A percentile compares a stretch with the other conserved stretches of the same genome.
Evolutionary conservation across 2,113 vertebrate species (phyloP).

Genomic region (Tylochromis polylepis): DNA sequence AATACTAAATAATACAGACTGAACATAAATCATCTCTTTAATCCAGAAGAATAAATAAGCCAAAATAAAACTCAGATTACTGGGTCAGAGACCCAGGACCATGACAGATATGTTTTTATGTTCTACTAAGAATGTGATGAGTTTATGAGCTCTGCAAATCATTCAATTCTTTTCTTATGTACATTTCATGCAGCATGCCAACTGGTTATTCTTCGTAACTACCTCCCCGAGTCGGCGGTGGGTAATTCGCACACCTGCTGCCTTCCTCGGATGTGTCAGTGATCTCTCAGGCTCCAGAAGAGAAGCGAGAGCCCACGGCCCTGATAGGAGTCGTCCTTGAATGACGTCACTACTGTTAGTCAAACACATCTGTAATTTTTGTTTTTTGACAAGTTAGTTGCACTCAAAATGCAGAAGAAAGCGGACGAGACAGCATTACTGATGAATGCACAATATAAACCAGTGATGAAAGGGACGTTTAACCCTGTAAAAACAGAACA

Average conservation of each 20-base stretch:
- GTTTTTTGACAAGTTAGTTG: not conserved
- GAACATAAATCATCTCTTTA: not conserved
- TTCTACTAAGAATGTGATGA: no score
- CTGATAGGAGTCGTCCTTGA: not conserved
- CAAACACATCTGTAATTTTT: not conserved
- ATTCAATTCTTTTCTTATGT: fast-evolving
- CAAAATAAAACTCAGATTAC: not conserved
- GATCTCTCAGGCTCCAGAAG: not conserved
- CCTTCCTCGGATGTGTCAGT: fast-evolving
- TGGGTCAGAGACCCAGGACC: not conserved
- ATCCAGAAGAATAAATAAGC: no score
- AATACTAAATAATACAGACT: not conserved
- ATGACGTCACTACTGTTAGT: fast-evolving
- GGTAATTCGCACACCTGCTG: not conserved
- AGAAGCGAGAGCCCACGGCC: not conserved
- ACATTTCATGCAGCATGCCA: not conserved
- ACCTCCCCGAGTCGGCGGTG: not conserved
- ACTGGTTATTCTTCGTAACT: not conserved
- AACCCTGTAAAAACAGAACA: not conserved
- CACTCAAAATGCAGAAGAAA: not conserved
- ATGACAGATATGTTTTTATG: not conserved
- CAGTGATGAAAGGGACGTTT: not conserved
- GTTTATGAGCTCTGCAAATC: no score
- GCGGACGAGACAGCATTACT: not conserved
- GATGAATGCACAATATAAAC: no score